Base-by-base conservation (phyloP, 2,797 vertebrate species). In the Brachymystax lenok region DNA sequence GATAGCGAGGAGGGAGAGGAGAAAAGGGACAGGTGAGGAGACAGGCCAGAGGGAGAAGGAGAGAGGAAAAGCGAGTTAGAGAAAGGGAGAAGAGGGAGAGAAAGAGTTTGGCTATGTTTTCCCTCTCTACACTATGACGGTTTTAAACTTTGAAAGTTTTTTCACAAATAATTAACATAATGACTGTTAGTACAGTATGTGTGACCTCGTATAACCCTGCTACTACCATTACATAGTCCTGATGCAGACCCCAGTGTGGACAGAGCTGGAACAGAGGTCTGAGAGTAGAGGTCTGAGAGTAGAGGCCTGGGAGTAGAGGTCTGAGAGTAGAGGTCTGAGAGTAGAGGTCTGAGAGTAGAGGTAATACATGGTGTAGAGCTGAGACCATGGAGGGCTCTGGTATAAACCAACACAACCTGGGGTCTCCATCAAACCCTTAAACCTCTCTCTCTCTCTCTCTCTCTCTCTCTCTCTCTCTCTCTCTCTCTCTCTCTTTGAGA, bases 81-180 rank as follows among this genome's bases (percentile, higher is more conserved):
- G n/a, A 61, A 8, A 61, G n/a, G 21, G 59, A 61, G 59, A 10
- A 46, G 54, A 8, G 87, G 75, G 79, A 85, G 87, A 85, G 77
- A 81, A 87, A 88, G 89, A 69, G 50, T 87, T 86, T 84, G 86
- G 82, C 17, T 13, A 13, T 54, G 52, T 54, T 54, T 13, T 16
- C 13, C 12, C 13, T 54, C 52, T 51, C 50, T 10, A 10, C 8
- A 13, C 52, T 54, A 54, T 33, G 30, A 33, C 30, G 4, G 30
- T 33, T 33, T 33, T 33, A 51, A 56, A 56, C 10, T 3, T n/a
- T 4, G 17, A 12, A 56, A 5, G 17, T 33, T 56, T 5, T 16
- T 56, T 19, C 5, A 19, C 17, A 1, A 56, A 56, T 17, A 56
- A 19, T 56, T 17, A 56, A 56, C 54, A 54, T 16, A 14, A 54